Percentiles rank a stretch among this genome's conserved stretches.
Evolutionary conservation across 2,888 invertebrate species (phyloP).

Genomic region (Drosophila meridiana): DNA sequence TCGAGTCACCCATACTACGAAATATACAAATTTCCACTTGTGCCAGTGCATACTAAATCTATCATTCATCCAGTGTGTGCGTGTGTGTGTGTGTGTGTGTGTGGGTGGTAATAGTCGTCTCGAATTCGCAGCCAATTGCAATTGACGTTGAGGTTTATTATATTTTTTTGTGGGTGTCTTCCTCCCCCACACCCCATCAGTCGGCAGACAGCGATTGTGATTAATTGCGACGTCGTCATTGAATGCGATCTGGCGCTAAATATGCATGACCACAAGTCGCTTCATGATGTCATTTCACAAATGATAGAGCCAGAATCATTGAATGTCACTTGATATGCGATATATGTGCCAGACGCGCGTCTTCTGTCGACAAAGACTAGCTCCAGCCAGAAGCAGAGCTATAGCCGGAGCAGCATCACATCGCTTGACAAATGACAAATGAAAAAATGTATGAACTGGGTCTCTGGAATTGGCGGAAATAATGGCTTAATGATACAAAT

Average conservation of each 20-base stretch:
- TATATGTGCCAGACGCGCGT: constrained; percentile 31
- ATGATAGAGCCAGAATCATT: constrained; percentile 51
- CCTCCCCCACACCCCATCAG: neutral
- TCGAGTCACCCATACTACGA: constrained; percentile 41
- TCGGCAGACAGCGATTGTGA: constrained; percentile 64
- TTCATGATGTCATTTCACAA: constrained; percentile 66
- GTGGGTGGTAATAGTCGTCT: constrained; percentile 51
- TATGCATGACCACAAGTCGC: constrained; percentile 54
- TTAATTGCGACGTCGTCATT: constrained; percentile 76
- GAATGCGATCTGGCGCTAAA: constrained; percentile 70
- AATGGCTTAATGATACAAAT: constrained; percentile 77
- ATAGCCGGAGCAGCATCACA: constrained; percentile 5
- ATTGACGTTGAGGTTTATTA: constrained; percentile 47
- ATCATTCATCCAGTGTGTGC: constrained; percentile 18
- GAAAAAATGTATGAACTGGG: constrained; percentile 46
- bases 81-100: constrained; percentile 45
- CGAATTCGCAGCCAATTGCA: constrained; percentile 51
- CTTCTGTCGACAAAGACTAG: constrained; percentile 36
- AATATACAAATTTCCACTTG: constrained; percentile 51
- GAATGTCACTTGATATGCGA: constrained; percentile 62
- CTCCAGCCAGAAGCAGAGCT: neutral
- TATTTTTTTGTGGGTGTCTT: neutral
- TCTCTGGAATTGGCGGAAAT: constrained; percentile 70
- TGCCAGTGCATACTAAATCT: constrained; percentile 54
- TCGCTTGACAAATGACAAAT: constrained; percentile 61